phyloP scores from a whole-genome alignment of 2,888 invertebrate species.

The Aphrophora alni region DNA sequence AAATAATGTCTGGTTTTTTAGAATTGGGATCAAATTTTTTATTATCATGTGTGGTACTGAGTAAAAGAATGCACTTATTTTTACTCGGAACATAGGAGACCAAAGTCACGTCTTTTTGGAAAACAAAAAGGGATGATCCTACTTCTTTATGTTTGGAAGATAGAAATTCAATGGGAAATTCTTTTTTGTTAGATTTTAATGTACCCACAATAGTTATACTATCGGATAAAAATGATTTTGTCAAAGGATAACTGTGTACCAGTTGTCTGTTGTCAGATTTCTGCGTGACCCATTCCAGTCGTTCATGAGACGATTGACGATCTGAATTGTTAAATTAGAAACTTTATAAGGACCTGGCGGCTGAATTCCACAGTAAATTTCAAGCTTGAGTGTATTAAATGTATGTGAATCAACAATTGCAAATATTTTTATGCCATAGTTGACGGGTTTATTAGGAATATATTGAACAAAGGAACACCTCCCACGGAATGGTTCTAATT shows the following conservation, averaged over 20 bases:
- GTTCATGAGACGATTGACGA: conserved; percentile 38
- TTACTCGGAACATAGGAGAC: conserved; percentile 51
- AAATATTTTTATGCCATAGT: conserved; percentile 7
- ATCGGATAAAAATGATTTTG: conserved; percentile 44
- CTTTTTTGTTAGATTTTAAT: conserved; percentile 7
- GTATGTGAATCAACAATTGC: not conserved
- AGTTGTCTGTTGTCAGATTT: conserved; percentile 49
- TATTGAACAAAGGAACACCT: no score
- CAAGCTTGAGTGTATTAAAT: not conserved
- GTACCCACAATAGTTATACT: conserved; percentile 50
- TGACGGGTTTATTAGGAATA: no score
- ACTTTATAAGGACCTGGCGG: conserved; percentile 44
- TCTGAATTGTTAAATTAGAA: conserved; percentile 21
- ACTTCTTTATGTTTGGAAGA: conserved; percentile 44
- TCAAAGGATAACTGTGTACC: conserved; percentile 50
- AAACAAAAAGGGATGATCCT: conserved; percentile 50
- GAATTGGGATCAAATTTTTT: conserved; percentile 46
- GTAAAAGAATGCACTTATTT: conserved; percentile 48
- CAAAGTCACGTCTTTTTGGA: conserved; percentile 50
- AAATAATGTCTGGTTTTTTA: conserved; percentile 48
- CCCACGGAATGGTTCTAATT: not conserved
- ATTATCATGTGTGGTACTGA: conserved; percentile 49
- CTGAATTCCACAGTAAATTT: conserved; percentile 39
- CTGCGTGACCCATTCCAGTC: conserved; percentile 41
- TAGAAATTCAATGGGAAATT: conserved; percentile 52